Conservation (phyloP, 2,113 vertebrate genomes). For the Misgurnus mizolepis region DNA sequence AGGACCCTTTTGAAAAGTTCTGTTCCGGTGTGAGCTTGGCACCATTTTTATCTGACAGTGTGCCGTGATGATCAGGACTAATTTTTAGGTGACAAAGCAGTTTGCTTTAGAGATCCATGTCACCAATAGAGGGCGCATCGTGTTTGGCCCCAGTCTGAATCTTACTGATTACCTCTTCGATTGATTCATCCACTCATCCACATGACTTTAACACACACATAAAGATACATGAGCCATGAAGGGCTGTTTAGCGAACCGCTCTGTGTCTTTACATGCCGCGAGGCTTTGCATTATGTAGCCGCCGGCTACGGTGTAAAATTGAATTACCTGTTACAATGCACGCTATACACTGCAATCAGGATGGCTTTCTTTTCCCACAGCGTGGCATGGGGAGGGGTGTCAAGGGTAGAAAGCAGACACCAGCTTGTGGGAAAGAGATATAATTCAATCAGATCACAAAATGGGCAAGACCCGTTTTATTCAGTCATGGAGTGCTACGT, state of each 20-base stretch:
- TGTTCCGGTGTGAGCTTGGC: no score
- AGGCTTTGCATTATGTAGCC: slow-evolving; percentile 46
- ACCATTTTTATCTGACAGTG: no score
- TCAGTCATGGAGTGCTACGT: slow-evolving; percentile 50
- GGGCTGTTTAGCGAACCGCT: slow-evolving; percentile 53
- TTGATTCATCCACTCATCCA: slow-evolving; percentile 42
- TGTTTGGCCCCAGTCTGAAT: neutral
- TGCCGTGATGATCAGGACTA: neutral
- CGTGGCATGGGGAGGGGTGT: slow-evolving; percentile 39
- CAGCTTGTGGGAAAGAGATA: slow-evolving; percentile 66
- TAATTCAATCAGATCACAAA: slow-evolving; percentile 64
- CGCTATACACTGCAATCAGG: slow-evolving; percentile 48
- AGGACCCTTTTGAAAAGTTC: no score
- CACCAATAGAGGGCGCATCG: slow-evolving; percentile 51
- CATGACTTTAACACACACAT: slow-evolving; percentile 53
- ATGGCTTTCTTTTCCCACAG: slow-evolving; percentile 62
- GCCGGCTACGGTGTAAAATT: slow-evolving; percentile 63
- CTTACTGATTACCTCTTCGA: slow-evolving; percentile 28
- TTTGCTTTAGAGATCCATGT: slow-evolving; percentile 14
- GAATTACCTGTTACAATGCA: slow-evolving; percentile 64
- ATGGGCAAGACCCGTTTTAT: slow-evolving; percentile 52
- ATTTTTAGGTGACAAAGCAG: slow-evolving; percentile 34
- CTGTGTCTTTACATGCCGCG: slow-evolving; percentile 47
- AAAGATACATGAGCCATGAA: slow-evolving; percentile 55
- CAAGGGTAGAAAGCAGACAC: slow-evolving; percentile 49